A percentile compares a stretch with the other conserved stretches of the same genome.
phyloP scores from a whole-genome alignment of 1,140 invertebrate genomes.

The Aleiodes sp. region DNA sequence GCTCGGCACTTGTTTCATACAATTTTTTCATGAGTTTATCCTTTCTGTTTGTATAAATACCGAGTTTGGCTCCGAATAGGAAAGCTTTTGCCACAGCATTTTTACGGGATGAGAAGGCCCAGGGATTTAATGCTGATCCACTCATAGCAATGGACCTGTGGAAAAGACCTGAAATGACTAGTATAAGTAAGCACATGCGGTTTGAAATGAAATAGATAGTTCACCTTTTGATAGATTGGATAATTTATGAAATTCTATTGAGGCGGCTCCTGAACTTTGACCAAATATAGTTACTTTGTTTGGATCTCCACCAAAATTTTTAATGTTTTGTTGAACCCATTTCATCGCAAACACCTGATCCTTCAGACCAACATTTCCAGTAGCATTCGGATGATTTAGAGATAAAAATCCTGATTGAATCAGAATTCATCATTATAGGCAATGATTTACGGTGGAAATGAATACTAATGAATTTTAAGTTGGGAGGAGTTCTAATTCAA shows the following conservation, averaged over 20 bases:
- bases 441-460: not conserved
- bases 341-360: conserved; percentile 61
- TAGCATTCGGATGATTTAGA: conserved; percentile 67
- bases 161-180: conserved; percentile 42
- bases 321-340: conserved; percentile 63
- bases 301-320: conserved; percentile 45
- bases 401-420: conserved; percentile 65
- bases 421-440: not conserved
- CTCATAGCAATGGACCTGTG: conserved; percentile 66
- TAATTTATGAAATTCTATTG: conserved; percentile 45
- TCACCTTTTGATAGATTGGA: conserved; percentile 49
- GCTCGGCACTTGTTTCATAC: conserved; percentile 2
- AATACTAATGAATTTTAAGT: not conserved
- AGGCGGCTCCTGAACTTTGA: conserved; percentile 49
- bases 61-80: conserved; percentile 60
- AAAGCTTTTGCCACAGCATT: conserved; percentile 63
- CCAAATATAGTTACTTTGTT: conserved; percentile 61
- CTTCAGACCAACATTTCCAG: conserved; percentile 76
- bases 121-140: conserved; percentile 73
- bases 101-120: conserved; percentile 70
- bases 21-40: conserved; percentile 28
- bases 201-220: conserved; percentile 56
- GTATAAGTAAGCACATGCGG: conserved; percentile 61
- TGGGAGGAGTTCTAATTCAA: too few species aligned
- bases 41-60: not conserved